Percentiles rank a stretch among this genome's conserved stretches.
Conservation (phyloP, 2,113 vertebrate species). For the Aegotheles bennettii region DNA sequence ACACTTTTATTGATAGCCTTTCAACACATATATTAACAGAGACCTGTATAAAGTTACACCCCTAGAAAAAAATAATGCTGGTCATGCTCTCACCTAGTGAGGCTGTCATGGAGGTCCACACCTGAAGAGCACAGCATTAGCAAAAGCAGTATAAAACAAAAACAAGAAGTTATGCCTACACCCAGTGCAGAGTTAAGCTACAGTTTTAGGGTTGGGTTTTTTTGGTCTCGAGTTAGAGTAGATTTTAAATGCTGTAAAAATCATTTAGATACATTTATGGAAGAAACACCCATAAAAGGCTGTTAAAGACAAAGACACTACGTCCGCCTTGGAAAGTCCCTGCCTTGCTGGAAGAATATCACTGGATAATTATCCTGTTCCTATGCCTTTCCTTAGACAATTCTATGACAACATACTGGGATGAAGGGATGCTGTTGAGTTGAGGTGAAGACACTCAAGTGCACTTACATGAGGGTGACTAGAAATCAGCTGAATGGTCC, state of each 20-base stretch:
- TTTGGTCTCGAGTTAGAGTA: not conserved
- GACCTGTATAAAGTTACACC: not conserved
- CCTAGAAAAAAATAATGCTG: not conserved
- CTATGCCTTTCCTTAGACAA: not conserved
- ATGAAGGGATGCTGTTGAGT: not conserved
- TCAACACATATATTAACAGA: not conserved
- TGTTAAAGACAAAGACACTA: not conserved
- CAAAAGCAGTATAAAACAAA: not conserved
- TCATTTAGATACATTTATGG: not conserved
- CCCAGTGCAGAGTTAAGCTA: not conserved
- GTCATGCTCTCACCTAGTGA: not conserved
- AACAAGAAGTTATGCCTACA: not conserved
- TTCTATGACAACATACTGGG: fast-evolving
- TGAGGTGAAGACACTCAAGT: not conserved
- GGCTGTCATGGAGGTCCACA: not conserved
- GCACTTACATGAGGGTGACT: not conserved
- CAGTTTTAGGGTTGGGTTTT: too few species aligned
- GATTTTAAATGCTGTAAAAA: not conserved
- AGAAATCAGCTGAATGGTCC: not conserved
- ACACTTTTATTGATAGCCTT: not conserved
- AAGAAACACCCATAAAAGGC: not conserved
- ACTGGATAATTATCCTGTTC: not conserved
- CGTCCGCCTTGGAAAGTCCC: not conserved
- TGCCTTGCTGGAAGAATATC: not conserved
- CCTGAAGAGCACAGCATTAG: not conserved